phyloP scores from a whole-genome alignment of 2,797 vertebrate species.

The Neopelma chrysocephalum region DNA sequence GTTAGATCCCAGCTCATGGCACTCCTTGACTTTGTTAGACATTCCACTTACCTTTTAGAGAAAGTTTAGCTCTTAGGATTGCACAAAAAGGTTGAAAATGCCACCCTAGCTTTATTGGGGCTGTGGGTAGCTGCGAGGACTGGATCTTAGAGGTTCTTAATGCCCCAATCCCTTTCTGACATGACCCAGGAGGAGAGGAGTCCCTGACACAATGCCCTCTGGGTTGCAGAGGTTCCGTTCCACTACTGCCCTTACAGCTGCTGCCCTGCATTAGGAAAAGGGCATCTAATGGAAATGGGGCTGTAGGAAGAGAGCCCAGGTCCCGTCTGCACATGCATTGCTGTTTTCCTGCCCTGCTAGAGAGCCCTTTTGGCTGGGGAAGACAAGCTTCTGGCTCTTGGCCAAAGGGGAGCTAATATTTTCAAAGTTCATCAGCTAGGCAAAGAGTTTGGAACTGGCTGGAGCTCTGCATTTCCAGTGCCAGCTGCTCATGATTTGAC shows the following conservation, averaged over 20 bases:
- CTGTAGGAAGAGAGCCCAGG: neutral
- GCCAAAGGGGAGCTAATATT: slow-evolving; percentile 27
- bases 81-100: neutral
- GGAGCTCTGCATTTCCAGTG: neutral
- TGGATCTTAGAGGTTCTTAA: neutral
- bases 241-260: neutral
- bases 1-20: neutral
- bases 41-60: neutral
- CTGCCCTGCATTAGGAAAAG: neutral
- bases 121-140: neutral
- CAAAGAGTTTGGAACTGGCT: slow-evolving; percentile 24
- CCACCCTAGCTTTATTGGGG: neutral
- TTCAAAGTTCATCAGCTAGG: slow-evolving; percentile 10
- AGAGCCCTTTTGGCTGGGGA: slow-evolving; percentile 21
- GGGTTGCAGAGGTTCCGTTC: neutral
- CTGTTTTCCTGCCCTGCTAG: neutral
- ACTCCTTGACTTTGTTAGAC: neutral
- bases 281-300: neutral
- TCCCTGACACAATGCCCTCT: neutral
- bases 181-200: neutral
- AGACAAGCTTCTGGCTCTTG: neutral
- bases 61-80: neutral
- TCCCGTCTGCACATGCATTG: neutral
- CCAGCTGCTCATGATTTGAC: slow-evolving; percentile 36
- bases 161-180: neutral